Evolutionary conservation across 1,140 invertebrate species (phyloP).

Genomic region (Eumaeus atala): DNA sequence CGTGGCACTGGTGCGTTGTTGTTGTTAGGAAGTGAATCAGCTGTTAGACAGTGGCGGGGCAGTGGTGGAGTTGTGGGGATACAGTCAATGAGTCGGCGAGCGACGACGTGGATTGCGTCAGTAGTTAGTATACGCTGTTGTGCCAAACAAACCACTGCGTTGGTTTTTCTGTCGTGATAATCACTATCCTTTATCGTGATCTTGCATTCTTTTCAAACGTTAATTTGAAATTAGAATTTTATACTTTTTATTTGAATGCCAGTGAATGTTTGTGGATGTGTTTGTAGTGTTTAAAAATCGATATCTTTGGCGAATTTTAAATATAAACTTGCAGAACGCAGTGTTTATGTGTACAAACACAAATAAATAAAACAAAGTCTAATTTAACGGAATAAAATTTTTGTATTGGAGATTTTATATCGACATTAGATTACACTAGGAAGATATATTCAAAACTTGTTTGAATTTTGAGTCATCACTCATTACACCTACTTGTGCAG

Average conservation of each 20-base stretch:
- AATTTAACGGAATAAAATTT: no score
- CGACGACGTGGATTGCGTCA: slow-evolving; percentile 40
- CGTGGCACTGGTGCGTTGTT: not conserved
- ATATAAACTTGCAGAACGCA: not conserved
- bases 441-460: not conserved
- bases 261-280: slow-evolving; percentile 2
- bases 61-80: slow-evolving; percentile 30
- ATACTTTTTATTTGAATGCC: no score
- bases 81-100: slow-evolving; percentile 20
- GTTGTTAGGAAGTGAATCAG: slow-evolving; percentile 45
- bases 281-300: not conserved
- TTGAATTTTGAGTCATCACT: slow-evolving; percentile 1
- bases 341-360: no score
- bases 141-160: slow-evolving; percentile 33
- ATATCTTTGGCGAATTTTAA: slow-evolving; percentile 3
- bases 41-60: slow-evolving; percentile 49
- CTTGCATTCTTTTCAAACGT: slow-evolving; percentile 7
- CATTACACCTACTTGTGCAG: not conserved
- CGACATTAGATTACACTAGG: no score
- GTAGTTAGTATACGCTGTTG: slow-evolving; percentile 33
- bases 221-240: no score
- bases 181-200: slow-evolving; percentile 29
- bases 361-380: no score
- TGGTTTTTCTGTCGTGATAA: slow-evolving; percentile 24
- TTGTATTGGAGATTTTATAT: no score